phyloP scores from a whole-genome alignment of 2,797 vertebrate genomes.

The Gobionotothen gibberifrons region DNA sequence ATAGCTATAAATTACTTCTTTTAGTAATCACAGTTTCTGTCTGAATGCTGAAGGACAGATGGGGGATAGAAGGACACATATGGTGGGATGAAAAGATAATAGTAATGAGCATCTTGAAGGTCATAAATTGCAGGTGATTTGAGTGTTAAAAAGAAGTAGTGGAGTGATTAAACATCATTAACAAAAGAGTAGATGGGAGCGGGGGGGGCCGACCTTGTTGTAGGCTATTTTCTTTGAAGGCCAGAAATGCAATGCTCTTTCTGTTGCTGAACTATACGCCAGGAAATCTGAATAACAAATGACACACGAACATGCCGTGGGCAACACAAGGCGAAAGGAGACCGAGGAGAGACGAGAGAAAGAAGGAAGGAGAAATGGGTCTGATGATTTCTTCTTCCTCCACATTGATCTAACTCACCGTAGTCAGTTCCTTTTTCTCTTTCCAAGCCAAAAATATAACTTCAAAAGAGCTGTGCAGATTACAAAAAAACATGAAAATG shows the following conservation, averaged over 20 bases:
- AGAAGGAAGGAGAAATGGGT: conserved; percentile 22
- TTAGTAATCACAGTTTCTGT: conserved; percentile 47
- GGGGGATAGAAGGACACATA: conserved; percentile 33
- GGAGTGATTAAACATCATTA: conserved; percentile 68
- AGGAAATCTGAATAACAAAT: conserved; percentile 84
- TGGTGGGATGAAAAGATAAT: conserved; percentile 40
- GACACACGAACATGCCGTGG: conserved; percentile 57
- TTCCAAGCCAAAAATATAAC: conserved; percentile 28
- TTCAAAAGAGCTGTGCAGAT: conserved; percentile 37
- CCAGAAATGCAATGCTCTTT: conserved; percentile 77
- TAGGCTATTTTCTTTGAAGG: conserved; percentile 69
- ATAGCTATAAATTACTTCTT: conserved; percentile 57
- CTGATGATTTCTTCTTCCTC: conserved; percentile 35
- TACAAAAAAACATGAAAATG: neutral
- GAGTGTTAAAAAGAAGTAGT: conserved; percentile 50
- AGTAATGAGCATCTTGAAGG: conserved; percentile 80
- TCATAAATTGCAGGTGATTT: conserved; percentile 69
- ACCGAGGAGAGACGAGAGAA: conserved; percentile 19
- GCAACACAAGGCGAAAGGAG: conserved; percentile 49
- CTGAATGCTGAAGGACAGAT: conserved; percentile 38
- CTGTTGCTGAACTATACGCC: conserved; percentile 69
- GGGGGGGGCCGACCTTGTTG: conserved; percentile 75
- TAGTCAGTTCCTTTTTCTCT: conserved; percentile 4
- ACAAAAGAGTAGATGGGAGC: conserved; percentile 75
- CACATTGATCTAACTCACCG: conserved; percentile 12